Percentiles rank a stretch among this genome's conserved stretches.
These are phyloP conservation scores for Venturia canescens DNA, from an alignment of 1,140 invertebrate genomes.

Conservation along the genomic window DNA sequence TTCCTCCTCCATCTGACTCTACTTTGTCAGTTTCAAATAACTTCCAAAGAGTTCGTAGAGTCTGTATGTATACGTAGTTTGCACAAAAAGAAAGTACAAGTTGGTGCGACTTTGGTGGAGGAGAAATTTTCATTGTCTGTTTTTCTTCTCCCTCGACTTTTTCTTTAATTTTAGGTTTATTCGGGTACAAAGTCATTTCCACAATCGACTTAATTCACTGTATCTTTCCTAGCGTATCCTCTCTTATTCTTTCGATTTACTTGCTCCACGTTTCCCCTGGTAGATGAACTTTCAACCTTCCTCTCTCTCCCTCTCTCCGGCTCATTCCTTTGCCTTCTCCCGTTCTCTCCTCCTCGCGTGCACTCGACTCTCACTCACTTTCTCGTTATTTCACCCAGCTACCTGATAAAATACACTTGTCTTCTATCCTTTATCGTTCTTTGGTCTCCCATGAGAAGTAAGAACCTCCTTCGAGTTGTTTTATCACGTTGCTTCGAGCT, in stretches of 20 bases:
- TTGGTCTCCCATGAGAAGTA: conserved; percentile 30
- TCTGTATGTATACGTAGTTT: conserved; percentile 23
- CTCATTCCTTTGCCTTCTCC: conserved; percentile 16
- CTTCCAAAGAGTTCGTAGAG: conserved; percentile 25
- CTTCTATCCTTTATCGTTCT: conserved; percentile 37
- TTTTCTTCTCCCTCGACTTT: conserved; percentile 26
- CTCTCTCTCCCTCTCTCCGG: neutral
- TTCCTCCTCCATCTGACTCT: neutral
- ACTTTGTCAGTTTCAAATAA: conserved; percentile 26
- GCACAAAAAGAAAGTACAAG: neutral
- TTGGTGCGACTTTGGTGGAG: conserved; percentile 15
- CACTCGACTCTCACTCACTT: conserved; percentile 39
- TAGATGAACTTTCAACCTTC: conserved; percentile 37
- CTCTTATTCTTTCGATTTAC: conserved; percentile 39
- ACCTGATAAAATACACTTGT: conserved; percentile 45
- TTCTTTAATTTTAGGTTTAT: conserved; percentile 25
- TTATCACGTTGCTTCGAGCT: conserved; percentile 31
- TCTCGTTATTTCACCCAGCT: conserved; percentile 40
- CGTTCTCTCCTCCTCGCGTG: conserved; percentile 7
- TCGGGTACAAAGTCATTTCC: conserved; percentile 37
- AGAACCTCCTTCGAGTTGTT: conserved; percentile 39
- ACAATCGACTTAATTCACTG: conserved; percentile 37
- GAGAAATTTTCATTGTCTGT: conserved; percentile 17
- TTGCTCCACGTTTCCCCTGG: neutral
- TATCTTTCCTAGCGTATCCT: conserved; percentile 16